phyloP scores from a whole-genome alignment of 2,113 vertebrate genomes.

The Odontophorus gujanensis region DNA sequence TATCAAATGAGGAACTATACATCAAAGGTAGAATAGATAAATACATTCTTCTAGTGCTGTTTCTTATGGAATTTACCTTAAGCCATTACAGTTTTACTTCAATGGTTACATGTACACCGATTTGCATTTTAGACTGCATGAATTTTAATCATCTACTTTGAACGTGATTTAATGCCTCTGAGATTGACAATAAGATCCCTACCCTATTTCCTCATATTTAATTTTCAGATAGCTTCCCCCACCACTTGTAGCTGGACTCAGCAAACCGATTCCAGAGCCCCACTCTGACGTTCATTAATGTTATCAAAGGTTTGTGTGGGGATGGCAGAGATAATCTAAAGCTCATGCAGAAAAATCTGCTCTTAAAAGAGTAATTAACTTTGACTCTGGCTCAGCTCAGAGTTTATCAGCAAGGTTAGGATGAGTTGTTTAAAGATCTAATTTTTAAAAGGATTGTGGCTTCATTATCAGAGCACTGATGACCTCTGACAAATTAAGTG shows the following conservation, averaged over 20 bases:
- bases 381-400: background rate
- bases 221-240: background rate
- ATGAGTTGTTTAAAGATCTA: background rate
- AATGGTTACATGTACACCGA: background rate
- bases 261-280: background rate
- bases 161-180: background rate
- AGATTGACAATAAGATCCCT: background rate
- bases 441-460: background rate
- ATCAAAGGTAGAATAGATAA: background rate
- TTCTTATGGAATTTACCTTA: background rate
- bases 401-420: background rate
- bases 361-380: slow-evolving; percentile 6
- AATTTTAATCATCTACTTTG: background rate
- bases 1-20: background rate
- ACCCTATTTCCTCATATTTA: background rate
- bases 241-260: accelerated
- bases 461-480: background rate
- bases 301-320: background rate
- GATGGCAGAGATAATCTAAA: slow-evolving; percentile 18
- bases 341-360: background rate
- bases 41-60: accelerated
- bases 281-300: background rate
- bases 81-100: background rate
- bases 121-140: slow-evolving; percentile 20
- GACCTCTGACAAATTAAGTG: background rate